phyloP scores from a whole-genome alignment of 2,113 vertebrate genomes.

The Leptocoma aspasia region DNA sequence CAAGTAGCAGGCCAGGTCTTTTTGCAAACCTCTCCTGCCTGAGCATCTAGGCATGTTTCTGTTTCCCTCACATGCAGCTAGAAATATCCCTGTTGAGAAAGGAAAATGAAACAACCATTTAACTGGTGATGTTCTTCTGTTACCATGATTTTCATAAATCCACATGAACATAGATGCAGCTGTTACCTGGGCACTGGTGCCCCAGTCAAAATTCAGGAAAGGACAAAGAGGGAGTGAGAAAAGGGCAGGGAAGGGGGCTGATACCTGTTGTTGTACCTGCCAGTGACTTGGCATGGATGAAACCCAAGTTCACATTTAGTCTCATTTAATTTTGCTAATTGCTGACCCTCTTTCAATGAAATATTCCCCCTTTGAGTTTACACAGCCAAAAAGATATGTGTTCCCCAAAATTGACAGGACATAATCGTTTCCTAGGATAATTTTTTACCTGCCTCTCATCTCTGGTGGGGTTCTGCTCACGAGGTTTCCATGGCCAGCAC shows the following conservation, averaged over 20 bases:
- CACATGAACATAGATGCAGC: not conserved
- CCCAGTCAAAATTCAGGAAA: fast-evolving
- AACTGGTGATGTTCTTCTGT: not conserved
- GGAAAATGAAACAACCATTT: not conserved
- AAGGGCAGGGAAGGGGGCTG: not conserved
- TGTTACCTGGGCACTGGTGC: not conserved
- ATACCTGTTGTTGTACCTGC: not conserved
- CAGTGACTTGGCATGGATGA: not conserved
- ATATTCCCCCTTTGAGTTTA: not conserved
- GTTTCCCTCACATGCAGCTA: not conserved
- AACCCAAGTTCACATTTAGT: not conserved
- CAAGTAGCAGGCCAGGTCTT: not conserved
- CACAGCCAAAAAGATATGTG: not conserved
- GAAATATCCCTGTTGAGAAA: not conserved
- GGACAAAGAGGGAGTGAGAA: not conserved
- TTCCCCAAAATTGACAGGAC: not conserved
- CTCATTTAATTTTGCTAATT: not conserved
- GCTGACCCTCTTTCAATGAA: not conserved
- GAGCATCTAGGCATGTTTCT: not conserved
- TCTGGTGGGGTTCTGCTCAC: not conserved
- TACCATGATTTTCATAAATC: not conserved
- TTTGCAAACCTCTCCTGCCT: not conserved
- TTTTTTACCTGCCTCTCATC: not conserved
- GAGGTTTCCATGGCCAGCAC: not conserved
- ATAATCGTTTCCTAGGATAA: not conserved